Evolutionary conservation across 2,113 vertebrate genomes (phyloP).

Genomic region (Cottus gobio): DNA sequence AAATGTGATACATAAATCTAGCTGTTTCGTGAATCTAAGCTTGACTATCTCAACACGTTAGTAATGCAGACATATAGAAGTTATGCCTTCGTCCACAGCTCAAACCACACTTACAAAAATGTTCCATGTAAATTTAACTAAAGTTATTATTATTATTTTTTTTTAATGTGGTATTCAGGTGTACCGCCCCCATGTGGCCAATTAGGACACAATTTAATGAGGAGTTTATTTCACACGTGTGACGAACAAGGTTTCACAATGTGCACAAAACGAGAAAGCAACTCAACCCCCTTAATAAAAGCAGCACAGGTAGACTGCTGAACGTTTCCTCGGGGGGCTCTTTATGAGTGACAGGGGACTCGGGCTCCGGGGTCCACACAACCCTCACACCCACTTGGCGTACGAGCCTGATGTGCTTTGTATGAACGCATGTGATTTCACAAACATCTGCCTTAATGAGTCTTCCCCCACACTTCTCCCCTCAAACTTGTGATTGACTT

Average conservation of each 20-base stretch:
- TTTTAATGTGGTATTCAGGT: background rate
- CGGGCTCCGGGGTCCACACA: conserved; percentile 44
- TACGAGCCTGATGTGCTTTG: conserved; percentile 43
- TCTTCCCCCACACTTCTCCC: conserved; percentile 76
- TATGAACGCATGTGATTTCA: conserved; percentile 55
- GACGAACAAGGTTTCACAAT: background rate
- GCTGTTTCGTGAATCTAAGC: background rate
- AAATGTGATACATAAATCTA: background rate
- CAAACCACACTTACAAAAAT: background rate
- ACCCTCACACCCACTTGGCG: conserved; percentile 64
- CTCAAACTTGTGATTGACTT: conserved; percentile 84
- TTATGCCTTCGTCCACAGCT: background rate
- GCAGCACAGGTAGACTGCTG: background rate
- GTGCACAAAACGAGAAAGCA: background rate
- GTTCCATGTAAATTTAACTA: background rate
- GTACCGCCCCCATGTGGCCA: conserved; percentile 7
- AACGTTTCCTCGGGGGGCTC: background rate
- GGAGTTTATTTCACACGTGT: conserved; percentile 5
- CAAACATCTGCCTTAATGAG: conserved; percentile 81
- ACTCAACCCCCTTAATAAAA: conserved; percentile 7
- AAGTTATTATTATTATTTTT: background rate
- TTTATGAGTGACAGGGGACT: conserved; percentile 63
- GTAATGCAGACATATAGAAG: background rate
- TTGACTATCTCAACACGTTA: background rate
- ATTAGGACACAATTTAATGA: conserved; percentile 8